Evolutionary conservation across 1,140 invertebrate genomes (phyloP).

Genomic region (Drosophila mojavensis): DNA sequence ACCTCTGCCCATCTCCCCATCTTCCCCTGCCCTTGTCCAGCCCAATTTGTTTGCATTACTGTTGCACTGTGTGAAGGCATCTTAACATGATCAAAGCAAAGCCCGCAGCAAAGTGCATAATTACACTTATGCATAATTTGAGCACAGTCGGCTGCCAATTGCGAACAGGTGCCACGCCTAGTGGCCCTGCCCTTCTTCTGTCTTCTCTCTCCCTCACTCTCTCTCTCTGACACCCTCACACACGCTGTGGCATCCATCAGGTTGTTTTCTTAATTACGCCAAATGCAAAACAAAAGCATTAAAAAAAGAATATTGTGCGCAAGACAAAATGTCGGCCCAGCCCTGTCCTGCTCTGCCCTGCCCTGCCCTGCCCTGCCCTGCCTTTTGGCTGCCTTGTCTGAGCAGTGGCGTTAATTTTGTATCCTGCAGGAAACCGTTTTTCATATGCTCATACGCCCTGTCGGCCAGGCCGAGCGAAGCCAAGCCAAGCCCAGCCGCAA

Average conservation of each 20-base stretch:
- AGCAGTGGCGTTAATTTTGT: slow-evolving; percentile 36
- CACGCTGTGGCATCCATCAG: slow-evolving; percentile 37
- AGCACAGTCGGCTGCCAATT: slow-evolving; percentile 36
- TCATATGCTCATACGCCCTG: slow-evolving; percentile 65
- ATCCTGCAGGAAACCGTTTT: slow-evolving; percentile 55
- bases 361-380: slow-evolving; percentile 9
- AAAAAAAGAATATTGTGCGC: slow-evolving; percentile 51
- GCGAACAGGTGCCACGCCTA: slow-evolving; percentile 13
- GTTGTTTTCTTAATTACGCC: slow-evolving; percentile 75
- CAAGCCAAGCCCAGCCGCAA: slow-evolving; percentile 31
- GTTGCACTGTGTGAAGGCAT: neutral
- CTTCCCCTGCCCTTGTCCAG: no score
- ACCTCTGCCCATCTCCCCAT: no score
- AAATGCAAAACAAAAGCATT: slow-evolving; percentile 66
- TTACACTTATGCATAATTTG: slow-evolving; percentile 73
- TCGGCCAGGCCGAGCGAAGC: slow-evolving; percentile 38
- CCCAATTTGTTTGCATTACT: slow-evolving; percentile 18
- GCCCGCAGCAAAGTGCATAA: slow-evolving; percentile 51
- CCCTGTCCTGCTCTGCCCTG: neutral
- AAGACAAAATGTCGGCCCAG: slow-evolving; percentile 15
- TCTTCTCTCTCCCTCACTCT: neutral
- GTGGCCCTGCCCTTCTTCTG: slow-evolving; percentile 2
- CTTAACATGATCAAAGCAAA: slow-evolving; percentile 55
- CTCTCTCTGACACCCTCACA: neutral
- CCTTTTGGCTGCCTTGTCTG: slow-evolving; percentile 6